Percentiles rank a stretch among this genome's conserved stretches.
Evolutionary conservation across 2,888 invertebrate species (phyloP).

Genomic region (Drosophila meridiana): DNA sequence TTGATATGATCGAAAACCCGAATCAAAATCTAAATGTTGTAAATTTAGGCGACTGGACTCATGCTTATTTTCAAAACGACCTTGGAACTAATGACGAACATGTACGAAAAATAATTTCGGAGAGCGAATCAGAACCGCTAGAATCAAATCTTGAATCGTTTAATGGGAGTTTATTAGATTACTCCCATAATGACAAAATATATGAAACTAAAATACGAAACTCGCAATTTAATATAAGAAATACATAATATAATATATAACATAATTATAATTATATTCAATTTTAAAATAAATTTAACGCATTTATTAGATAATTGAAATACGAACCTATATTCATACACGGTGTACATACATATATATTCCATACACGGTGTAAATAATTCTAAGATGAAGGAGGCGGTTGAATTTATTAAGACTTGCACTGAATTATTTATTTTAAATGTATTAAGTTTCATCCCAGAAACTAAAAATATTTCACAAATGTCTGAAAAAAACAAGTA

Average conservation of each 20-base stretch:
- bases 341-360: not conserved
- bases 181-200: constrained; percentile 28
- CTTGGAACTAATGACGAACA: constrained; percentile 44
- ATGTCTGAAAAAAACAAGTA: too few species aligned
- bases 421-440: not conserved
- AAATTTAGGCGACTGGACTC: constrained; percentile 54
- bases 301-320: not conserved
- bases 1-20: constrained; percentile 45
- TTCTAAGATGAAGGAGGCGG: not conserved
- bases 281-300: not conserved
- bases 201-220: constrained; percentile 25
- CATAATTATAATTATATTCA: constrained; percentile 11
- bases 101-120: constrained; percentile 59
- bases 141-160: constrained; percentile 25
- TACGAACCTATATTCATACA: not conserved
- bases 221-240: constrained; percentile 25
- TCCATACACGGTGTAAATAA: not conserved
- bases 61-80: constrained; percentile 30
- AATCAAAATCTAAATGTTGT: constrained; percentile 49
- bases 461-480: too few species aligned
- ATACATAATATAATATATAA: constrained; percentile 16
- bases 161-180: constrained; percentile 15
- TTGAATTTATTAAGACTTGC: not conserved
- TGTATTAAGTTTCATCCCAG: not conserved
- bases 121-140: constrained; percentile 24